phyloP scores from a whole-genome alignment of 2,113 vertebrate species.

The Chitala chitala region DNA sequence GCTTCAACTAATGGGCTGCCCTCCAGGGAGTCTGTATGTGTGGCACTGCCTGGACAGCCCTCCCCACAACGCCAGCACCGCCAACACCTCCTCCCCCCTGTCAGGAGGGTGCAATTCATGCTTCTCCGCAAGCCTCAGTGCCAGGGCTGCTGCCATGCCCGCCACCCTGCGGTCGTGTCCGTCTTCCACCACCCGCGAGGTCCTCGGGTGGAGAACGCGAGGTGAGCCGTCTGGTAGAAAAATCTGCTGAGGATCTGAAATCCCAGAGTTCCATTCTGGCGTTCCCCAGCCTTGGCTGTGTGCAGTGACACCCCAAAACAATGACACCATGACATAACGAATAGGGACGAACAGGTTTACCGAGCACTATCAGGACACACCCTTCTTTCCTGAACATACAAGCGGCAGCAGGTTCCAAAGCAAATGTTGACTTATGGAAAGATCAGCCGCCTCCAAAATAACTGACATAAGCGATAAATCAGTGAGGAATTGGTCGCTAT shows the following conservation, averaged over 20 bases:
- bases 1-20: not conserved
- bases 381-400: conserved; percentile 68
- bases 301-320: conserved; percentile 34
- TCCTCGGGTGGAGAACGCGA: no score
- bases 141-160: no score
- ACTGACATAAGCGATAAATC: conserved; percentile 46
- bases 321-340: conserved; percentile 39
- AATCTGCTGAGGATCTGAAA: no score
- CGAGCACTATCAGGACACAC: conserved; percentile 74
- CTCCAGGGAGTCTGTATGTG: not conserved
- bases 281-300: conserved; percentile 8
- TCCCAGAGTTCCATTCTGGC: no score
- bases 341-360: conserved; percentile 31
- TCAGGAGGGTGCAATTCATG: no score
- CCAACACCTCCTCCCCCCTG: not conserved
- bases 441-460: conserved; percentile 41
- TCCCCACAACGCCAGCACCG: not conserved
- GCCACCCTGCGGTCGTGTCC: not conserved
- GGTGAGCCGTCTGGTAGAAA: no score
- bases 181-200: not conserved
- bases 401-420: conserved; percentile 62
- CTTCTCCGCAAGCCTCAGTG: not conserved
- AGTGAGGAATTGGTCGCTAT: not conserved
- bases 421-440: conserved; percentile 73
- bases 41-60: not conserved